These are phyloP conservation scores for Pristionchus entomophagus DNA, from an alignment of 2,888 invertebrate species.

Conservation along the genomic window DNA sequence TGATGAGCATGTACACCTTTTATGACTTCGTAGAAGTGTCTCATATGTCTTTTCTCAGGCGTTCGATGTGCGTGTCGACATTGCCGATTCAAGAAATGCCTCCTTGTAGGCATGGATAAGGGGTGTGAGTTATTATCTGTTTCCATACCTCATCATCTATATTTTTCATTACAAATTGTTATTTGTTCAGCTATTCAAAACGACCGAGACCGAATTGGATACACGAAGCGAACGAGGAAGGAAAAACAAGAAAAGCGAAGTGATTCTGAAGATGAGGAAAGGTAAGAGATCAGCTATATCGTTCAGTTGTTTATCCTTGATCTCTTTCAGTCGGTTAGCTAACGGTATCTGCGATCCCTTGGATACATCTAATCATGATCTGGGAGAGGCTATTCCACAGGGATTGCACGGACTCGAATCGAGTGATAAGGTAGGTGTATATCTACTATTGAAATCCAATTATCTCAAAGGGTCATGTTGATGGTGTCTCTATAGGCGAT, in stretches of 20 bases:
- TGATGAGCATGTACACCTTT: not conserved
- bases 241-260: slow-evolving; percentile 43
- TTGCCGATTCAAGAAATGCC: slow-evolving; percentile 70
- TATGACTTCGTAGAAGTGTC: not conserved
- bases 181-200: slow-evolving; percentile 71
- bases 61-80: slow-evolving; percentile 73
- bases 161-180: not conserved
- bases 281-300: too few species aligned
- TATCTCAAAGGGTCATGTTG: not conserved
- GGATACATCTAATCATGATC: slow-evolving; percentile 36
- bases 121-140: slow-evolving; percentile 58
- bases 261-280: slow-evolving; percentile 47
- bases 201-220: slow-evolving; percentile 73
- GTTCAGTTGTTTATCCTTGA: too few species aligned
- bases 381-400: slow-evolving; percentile 44
- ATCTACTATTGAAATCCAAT: not conserved
- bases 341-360: not conserved
- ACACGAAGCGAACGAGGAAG: slow-evolving; percentile 72
- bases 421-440: slow-evolving; percentile 33
- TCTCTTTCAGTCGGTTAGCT: not conserved
- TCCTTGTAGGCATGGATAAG: slow-evolving; percentile 71
- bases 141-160: not conserved
- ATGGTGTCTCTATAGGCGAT: slow-evolving; percentile 35
- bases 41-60: slow-evolving; percentile 51
- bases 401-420: slow-evolving; percentile 45